Percentiles rank a stretch among this genome's conserved stretches.
Evolutionary conservation across 92 coral and sea anemone species (phyloP).

Genomic region (Galaxea fascicularis): DNA sequence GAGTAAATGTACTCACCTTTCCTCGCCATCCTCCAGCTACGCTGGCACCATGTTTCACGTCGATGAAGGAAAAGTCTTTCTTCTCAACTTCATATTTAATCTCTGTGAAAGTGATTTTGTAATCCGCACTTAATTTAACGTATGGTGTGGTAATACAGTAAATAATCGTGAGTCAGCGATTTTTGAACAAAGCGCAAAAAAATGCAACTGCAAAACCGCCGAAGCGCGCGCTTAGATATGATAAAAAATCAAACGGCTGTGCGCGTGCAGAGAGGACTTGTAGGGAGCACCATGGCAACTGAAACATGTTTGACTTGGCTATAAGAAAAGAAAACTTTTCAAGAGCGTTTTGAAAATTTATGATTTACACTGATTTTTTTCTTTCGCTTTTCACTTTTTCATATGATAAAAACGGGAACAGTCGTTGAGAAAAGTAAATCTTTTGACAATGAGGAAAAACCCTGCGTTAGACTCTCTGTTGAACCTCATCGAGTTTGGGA

Average conservation of each 20-base stretch:
- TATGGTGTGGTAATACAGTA: too few relatives aligned
- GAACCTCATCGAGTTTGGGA: background rate
- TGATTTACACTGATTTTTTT: too few relatives aligned
- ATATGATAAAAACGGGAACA: background rate
- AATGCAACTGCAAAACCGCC: background rate
- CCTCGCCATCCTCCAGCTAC: background rate
- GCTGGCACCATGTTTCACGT: background rate
- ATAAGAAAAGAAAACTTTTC: too few relatives aligned
- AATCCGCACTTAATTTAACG: too few relatives aligned
- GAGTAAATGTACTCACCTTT: background rate
- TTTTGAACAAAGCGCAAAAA: too few relatives aligned
- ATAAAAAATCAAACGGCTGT: background rate
- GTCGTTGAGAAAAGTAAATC: background rate
- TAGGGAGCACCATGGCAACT: background rate
- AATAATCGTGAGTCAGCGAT: too few relatives aligned
- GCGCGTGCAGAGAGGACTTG: background rate
- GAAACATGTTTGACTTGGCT: background rate
- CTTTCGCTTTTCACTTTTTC: background rate
- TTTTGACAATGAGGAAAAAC: background rate
- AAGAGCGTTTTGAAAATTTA: too few relatives aligned
- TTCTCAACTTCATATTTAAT: background rate
- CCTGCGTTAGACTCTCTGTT: background rate
- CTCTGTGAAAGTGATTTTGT: background rate
- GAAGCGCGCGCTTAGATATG: background rate
- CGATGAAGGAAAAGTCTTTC: background rate